phyloP scores from a whole-genome alignment of 1,140 invertebrate species.

The Drosophila tristis region DNA sequence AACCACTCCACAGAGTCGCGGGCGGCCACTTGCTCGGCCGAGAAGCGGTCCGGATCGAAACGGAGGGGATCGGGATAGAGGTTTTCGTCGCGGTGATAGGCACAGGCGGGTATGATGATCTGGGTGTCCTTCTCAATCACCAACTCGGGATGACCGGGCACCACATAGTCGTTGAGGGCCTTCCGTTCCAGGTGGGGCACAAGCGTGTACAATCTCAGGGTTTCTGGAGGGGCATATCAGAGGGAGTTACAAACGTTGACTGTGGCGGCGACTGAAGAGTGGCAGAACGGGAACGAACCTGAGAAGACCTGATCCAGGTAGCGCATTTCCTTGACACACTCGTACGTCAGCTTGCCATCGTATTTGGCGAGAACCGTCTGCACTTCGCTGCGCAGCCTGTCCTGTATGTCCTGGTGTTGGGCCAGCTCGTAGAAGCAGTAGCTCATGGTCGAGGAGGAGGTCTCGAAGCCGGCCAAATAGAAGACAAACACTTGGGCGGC shows the following conservation, averaged over 20 bases:
- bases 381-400: conserved; percentile 85
- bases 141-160: conserved; percentile 86
- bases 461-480: conserved; percentile 87
- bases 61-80: conserved; percentile 86
- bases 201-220: conserved; percentile 88
- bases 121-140: conserved; percentile 86
- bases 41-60: conserved; percentile 87
- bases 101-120: conserved; percentile 86
- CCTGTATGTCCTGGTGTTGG: conserved; percentile 84
- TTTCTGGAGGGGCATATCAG: conserved; percentile 85
- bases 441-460: conserved; percentile 84
- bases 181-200: conserved; percentile 86
- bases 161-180: conserved; percentile 86
- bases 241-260: neutral
- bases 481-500: conserved; percentile 87
- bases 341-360: conserved; percentile 85
- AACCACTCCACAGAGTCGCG: conserved; percentile 85
- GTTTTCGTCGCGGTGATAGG: conserved; percentile 86
- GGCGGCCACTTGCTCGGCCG: conserved; percentile 83
- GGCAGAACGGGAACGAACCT: conserved; percentile 68
- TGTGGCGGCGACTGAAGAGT: neutral
- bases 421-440: conserved; percentile 85
- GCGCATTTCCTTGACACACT: conserved; percentile 85
- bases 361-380: conserved; percentile 83
- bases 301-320: conserved; percentile 86